Evolutionary conservation across 30 jellyfish, hydroid and myxozoan species (phyloP).

Genomic region (Aurelia aurita): DNA sequence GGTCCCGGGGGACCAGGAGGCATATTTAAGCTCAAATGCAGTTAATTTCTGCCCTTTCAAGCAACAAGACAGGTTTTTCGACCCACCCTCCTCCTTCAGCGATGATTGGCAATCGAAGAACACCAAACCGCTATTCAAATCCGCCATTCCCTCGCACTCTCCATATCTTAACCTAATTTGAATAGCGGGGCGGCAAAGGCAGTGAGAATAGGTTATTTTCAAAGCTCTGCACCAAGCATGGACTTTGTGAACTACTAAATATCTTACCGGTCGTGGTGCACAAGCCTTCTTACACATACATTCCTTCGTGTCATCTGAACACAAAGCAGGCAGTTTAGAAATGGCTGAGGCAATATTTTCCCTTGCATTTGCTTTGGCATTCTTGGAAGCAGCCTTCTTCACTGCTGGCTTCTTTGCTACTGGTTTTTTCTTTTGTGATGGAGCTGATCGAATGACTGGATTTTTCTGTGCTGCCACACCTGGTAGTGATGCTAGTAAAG

Average conservation of each 20-base stretch:
- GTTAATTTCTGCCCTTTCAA: no score
- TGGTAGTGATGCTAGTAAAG: no score
- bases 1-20: no score
- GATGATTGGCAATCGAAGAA: no score
- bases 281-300: slow-evolving; percentile 80
- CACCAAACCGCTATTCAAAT: no score
- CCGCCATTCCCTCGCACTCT: no score
- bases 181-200: no score
- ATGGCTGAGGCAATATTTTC: slow-evolving; percentile 67
- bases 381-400: slow-evolving; percentile 29
- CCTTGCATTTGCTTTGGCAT: slow-evolving; percentile 37
- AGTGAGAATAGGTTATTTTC: no score
- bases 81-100: no score
- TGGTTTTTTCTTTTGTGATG: slow-evolving; percentile 15
- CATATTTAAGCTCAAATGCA: no score
- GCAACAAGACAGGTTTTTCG: no score
- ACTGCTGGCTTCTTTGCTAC: slow-evolving; percentile 11
- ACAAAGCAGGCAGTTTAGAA: slow-evolving; percentile 59
- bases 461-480: neutral
- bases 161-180: no score
- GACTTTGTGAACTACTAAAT: neutral
- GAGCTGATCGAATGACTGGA: slow-evolving; percentile 15
- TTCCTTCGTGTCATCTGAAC: slow-evolving; percentile 61
- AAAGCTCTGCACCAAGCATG: neutral
- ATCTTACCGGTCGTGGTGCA: slow-evolving; percentile 77